phyloP scores from a whole-genome alignment of 2,113 vertebrate genomes.

The Callithrix jacchus region DNA sequence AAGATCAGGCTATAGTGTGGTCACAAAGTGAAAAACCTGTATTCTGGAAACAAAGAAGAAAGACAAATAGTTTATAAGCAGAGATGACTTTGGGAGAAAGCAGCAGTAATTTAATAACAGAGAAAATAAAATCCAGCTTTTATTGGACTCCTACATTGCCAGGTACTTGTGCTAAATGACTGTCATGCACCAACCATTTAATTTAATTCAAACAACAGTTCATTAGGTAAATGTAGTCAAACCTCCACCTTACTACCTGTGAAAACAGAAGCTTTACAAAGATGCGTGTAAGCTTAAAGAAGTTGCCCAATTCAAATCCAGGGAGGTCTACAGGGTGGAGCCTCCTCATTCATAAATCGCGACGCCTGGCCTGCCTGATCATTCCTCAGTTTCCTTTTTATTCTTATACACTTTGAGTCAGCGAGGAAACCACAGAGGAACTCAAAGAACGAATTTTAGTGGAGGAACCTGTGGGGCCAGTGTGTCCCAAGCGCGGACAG shows the following conservation, averaged over 20 bases:
- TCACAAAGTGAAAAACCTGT: background rate
- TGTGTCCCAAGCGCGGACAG: background rate
- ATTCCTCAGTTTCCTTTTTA: background rate
- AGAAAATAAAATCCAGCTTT: background rate
- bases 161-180: background rate
- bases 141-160: background rate
- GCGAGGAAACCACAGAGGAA: background rate
- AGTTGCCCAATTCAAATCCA: background rate
- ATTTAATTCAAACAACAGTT: background rate
- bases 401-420: background rate
- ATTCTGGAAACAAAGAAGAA: background rate
- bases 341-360: background rate
- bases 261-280: background rate
- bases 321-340: background rate
- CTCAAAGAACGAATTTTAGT: background rate
- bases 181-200: background rate
- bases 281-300: background rate
- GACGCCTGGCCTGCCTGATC: background rate
- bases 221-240: background rate
- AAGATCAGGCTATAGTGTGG: background rate
- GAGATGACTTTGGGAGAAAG: background rate
- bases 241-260: background rate
- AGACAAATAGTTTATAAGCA: background rate
- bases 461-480: conserved; percentile 54
- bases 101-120: background rate